A percentile compares a stretch with the other conserved stretches of the same genome.
Evolutionary conservation across 2,113 vertebrate species (phyloP).

Genomic region (Aspiorhynchus laticeps): DNA sequence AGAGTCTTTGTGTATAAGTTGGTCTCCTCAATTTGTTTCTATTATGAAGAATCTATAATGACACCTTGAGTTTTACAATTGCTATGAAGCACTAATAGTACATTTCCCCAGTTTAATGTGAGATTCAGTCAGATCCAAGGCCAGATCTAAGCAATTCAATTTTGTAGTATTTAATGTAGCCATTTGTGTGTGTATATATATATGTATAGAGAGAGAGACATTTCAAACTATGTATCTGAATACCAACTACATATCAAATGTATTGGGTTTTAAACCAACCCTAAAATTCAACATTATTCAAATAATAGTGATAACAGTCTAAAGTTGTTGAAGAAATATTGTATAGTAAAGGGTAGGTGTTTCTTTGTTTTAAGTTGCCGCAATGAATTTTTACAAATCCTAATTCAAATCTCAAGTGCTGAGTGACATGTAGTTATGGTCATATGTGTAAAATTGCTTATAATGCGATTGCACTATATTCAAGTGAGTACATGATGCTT

Average conservation of each 20-base stretch:
- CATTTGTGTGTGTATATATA: no score
- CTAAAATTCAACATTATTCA: not conserved
- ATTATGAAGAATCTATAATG: not conserved
- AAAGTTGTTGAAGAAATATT: not conserved
- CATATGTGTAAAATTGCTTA: not conserved
- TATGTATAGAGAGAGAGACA: no score
- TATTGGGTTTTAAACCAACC: not conserved
- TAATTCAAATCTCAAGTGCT: not conserved
- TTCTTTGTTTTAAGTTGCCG: not conserved
- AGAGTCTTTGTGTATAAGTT: constrained; percentile 51
- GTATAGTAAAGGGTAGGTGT: not conserved
- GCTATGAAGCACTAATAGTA: not conserved
- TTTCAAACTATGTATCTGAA: not conserved
- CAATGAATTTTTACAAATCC: not conserved
- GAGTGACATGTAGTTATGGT: not conserved
- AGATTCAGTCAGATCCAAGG: not conserved
- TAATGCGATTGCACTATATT: not conserved
- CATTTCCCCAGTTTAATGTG: not conserved
- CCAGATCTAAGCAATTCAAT: no score
- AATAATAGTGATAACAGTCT: not conserved
- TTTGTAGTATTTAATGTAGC: no score
- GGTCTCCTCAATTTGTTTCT: not conserved
- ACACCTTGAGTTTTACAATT: not conserved
- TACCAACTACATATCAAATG: not conserved
- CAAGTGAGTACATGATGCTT: not conserved